A percentile compares a stretch with the other conserved stretches of the same genome.
These are phyloP conservation scores for Channallabes apus DNA, from an alignment of 2,797 vertebrate species.

Conservation along the genomic window DNA sequence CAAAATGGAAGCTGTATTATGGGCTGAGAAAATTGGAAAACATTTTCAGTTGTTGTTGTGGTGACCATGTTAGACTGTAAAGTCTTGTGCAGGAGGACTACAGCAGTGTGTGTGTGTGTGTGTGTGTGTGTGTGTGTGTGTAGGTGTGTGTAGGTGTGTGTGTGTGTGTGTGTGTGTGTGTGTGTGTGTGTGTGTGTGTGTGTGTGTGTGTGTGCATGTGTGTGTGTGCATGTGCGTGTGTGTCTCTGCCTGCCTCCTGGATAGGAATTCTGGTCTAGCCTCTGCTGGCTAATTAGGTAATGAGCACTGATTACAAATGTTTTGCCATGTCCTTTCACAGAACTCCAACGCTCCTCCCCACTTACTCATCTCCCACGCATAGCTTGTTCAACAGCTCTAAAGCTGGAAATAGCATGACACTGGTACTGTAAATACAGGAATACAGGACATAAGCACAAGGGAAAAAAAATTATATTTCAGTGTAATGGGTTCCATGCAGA, in stretches of 20 bases:
- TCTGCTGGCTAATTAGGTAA: conserved; percentile 75
- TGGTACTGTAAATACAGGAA: background rate
- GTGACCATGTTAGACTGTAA: background rate
- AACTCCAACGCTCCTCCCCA: conserved; percentile 56
- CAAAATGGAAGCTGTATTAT: conserved; percentile 43
- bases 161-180: too few species aligned
- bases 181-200: too few species aligned
- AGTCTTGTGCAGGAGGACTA: background rate
- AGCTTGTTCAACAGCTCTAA: background rate
- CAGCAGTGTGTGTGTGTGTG: background rate
- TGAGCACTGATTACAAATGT: conserved; percentile 71
- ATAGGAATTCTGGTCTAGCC: conserved; percentile 66
- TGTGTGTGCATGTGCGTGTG: too few species aligned
- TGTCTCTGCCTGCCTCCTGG: conserved; percentile 42
- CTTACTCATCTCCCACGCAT: conserved; percentile 47
- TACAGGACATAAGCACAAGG: background rate
- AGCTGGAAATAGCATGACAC: background rate
- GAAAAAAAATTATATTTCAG: background rate
- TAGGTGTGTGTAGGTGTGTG: background rate
- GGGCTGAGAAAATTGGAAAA: conserved; percentile 13
- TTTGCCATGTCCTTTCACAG: conserved; percentile 39
- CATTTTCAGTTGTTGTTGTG: conserved; percentile 4
- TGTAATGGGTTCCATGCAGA: background rate
- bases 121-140: background rate
- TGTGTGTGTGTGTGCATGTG: too few species aligned